A percentile compares a stretch with the other conserved stretches of the same genome.
These are phyloP conservation scores for Nanorana parkeri DNA, from an alignment of 2,113 vertebrate species.

Conservation along the genomic window DNA sequence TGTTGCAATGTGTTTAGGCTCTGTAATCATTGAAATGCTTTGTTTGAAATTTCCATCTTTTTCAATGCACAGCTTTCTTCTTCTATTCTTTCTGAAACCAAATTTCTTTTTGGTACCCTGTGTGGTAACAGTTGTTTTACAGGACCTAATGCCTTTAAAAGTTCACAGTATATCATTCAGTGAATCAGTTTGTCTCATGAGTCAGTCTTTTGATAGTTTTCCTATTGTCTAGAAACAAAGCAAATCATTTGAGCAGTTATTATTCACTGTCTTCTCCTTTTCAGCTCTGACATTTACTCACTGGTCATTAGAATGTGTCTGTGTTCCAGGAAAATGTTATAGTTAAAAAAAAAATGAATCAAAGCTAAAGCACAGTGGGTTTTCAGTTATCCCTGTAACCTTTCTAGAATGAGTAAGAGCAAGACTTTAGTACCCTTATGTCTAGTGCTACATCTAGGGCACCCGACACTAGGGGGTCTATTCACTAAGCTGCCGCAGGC, in stretches of 20 bases:
- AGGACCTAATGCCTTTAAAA: neutral
- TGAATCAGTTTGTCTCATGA: slow-evolving; percentile 19
- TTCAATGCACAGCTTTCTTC: neutral
- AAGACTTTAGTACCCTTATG: neutral
- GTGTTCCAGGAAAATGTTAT: neutral
- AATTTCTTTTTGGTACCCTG: neutral
- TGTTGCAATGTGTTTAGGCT: neutral
- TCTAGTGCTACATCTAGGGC: neutral
- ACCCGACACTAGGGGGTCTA: too few species aligned
- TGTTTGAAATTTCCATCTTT: slow-evolving; percentile 1
- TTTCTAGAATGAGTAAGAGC: neutral
- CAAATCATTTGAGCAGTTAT: slow-evolving; percentile 34
- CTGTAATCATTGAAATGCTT: neutral
- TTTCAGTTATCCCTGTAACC: neutral
- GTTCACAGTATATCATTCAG: slow-evolving; percentile 8
- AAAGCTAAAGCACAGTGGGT: neutral
- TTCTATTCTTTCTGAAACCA: neutral
- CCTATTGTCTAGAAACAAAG: slow-evolving; percentile 16
- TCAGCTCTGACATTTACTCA: slow-evolving; percentile 22
- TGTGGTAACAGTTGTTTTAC: slow-evolving; percentile 7
- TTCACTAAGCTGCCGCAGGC: too few species aligned
- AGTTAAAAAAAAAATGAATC: neutral
- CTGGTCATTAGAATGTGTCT: slow-evolving; percentile 35
- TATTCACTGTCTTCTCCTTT: slow-evolving; percentile 17
- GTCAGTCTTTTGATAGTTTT: slow-evolving; percentile 35